A percentile compares a stretch with the other conserved stretches of the same genome.
Evolutionary conservation across 2,888 invertebrate species (phyloP).

Genomic region (Trachelus stipa): DNA sequence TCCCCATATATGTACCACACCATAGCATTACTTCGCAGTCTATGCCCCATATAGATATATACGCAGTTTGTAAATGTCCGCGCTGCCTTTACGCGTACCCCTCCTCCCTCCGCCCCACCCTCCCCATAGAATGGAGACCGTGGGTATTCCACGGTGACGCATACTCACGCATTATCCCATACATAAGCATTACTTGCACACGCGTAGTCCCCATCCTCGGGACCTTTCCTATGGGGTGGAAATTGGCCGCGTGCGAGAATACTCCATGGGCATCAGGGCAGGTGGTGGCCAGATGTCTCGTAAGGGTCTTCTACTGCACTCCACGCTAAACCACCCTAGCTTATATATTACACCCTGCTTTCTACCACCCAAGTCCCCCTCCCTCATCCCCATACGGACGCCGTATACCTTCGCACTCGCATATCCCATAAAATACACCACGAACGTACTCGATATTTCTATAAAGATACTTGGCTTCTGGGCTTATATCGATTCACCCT

Average conservation of each 20-base stretch:
- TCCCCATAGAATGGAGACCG: neutral
- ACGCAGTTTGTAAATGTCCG: neutral
- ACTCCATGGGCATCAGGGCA: constrained; percentile 59
- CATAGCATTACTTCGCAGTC: constrained; percentile 4
- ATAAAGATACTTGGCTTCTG: neutral
- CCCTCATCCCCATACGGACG: neutral
- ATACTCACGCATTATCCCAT: neutral
- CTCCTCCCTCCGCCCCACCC: neutral
- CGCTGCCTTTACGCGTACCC: neutral
- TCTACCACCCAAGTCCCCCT: neutral
- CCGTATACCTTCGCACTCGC: neutral
- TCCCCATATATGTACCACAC: constrained; percentile 27
- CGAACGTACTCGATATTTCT: neutral
- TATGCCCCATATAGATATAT: neutral
- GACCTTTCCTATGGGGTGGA: constrained; percentile 41
- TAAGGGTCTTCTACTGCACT: neutral
- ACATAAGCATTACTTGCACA: neutral
- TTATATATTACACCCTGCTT: neutral
- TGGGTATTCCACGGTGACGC: constrained; percentile 6
- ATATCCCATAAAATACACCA: neutral
- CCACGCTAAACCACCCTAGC: neutral
- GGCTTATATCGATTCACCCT: neutral
- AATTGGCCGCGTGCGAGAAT: constrained; percentile 46
- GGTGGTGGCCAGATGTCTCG: constrained; percentile 66
- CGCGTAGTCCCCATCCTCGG: constrained; percentile 13